Evolutionary conservation across 1,140 invertebrate species (phyloP), one percentile per base, ranked within the genome.

Genomic region (Bombus cullumanus): DNA sequence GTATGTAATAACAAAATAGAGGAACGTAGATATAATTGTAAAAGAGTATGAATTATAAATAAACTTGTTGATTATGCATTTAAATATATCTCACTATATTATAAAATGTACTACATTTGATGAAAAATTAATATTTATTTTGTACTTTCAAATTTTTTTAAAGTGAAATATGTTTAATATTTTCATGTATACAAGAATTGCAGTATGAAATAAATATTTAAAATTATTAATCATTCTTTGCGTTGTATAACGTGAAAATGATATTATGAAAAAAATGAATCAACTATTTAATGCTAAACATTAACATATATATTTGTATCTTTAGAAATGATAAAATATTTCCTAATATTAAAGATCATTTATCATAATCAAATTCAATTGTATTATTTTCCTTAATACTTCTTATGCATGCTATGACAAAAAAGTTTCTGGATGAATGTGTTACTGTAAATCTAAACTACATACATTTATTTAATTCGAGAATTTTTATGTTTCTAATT

Each of bases 361-460:
- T 64, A 41, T 18, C 28, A 41, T n/a, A 72, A 37, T 15, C 18
- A 71, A 47, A n/a, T 12, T 64, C n/a, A 37, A 81, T 53, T 68
- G 5, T 82, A 34, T 12, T 64, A 1, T 6, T 28, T 41, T 64
- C 18, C 18, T 22, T 3, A 34, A 34, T 18, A 59, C 10, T 47
- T 43, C 69, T 83, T 66, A 39, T 53, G 41, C 28, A 18, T 69
- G 22, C 43, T 47, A 37, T 71, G 18, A 18, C 2, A 66, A 47
- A 69, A 75, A 74, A 79, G 18, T 71, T 83, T 79, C 4, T 47
- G 39, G 59, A 53, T 31, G 66, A 68, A 74, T 37, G 71, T 31
- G 41, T 13, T 59, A 39, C 41, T 37, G n/a, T 72, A 57, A 80
- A 80, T 57, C 71, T 87, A 82, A 34, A 75, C 9, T 69, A 69